Evolutionary conservation across 1,140 invertebrate genomes (phyloP), one percentile per base, ranked within the genome.

Genomic region (Drosophila kepulauana): DNA sequence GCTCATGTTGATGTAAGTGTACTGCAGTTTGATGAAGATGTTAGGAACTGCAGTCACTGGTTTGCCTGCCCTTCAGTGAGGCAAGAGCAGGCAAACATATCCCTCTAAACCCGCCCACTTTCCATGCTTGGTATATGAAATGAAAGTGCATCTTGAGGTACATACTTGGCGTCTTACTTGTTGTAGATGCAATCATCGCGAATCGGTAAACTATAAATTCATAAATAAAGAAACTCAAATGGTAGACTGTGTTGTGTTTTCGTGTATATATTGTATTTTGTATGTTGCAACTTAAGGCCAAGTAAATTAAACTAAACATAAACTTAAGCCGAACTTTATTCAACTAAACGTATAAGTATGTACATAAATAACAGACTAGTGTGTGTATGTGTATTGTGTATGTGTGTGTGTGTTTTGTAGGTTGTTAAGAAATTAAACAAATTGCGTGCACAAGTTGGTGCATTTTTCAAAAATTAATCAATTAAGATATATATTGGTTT

Each of bases 61-160:
- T 89, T 89, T 89, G 86, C 79, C 82, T 64, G 58, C 68, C 74
- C 74, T 63, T 51, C 20, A 45, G 61, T 15, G 51, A 51, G 63
- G 20, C 52, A 16, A 64, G 79, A 82, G 75, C 78, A 78, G 85
- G 74, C 84, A 91, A 91, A 91, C 79, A 85, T 91, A 91, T 91
- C 89, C 89, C 89, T 91, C 89, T 91, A 56, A 89, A 89, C 89
- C 89, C 89, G 82, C 89, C 89, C 85, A 84, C 79, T 81, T 89
- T 91, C 89, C 89, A 91, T 82, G 77, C 57, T 85, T 56, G 77
- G 62, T 88, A 61, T 88, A 61, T 80, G 79, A 76, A 73, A 77
- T 78, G 85, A 81, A 68, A 67, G 75, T 88, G 80, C 69, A 69
- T 48, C n/a, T 72, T 68, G 75, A 80, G 77, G 62, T 58, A 66